Evolutionary conservation across 2,113 vertebrate species (phyloP).

Genomic region (Cyphomyrus plagiostoma): DNA sequence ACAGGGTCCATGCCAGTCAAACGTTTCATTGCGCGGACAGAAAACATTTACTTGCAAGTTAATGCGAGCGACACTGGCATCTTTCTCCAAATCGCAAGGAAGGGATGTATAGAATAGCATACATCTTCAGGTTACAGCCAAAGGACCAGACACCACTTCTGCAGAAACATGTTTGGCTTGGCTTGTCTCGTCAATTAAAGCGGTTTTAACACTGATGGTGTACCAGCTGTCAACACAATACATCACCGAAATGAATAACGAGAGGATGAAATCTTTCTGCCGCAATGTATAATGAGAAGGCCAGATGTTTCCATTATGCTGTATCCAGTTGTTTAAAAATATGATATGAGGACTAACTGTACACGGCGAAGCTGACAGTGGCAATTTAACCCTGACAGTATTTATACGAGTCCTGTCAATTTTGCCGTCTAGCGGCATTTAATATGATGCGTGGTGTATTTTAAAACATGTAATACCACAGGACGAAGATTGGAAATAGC

Average conservation of each 20-base stretch:
- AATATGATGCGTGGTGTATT: neutral
- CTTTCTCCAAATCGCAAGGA: neutral
- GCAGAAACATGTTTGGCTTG: neutral
- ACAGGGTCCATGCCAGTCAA: constrained; percentile 27
- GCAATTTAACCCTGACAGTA: neutral
- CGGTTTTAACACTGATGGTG: neutral
- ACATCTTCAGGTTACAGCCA: neutral
- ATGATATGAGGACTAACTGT: neutral
- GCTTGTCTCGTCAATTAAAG: neutral
- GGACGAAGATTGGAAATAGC: neutral
- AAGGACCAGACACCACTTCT: neutral
- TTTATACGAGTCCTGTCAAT: constrained; percentile 6
- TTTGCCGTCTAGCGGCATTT: neutral
- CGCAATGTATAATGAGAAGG: neutral
- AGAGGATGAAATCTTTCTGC: neutral
- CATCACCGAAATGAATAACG: neutral
- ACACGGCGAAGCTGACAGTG: neutral
- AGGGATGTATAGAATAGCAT: neutral
- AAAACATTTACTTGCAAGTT: constrained; percentile 4
- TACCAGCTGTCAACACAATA: neutral
- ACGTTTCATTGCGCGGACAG: neutral
- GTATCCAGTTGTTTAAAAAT: constrained; percentile 2
- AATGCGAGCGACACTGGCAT: neutral
- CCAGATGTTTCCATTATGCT: constrained; percentile 6
- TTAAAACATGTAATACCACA: neutral